Conservation (phyloP, 2,888 invertebrate genomes). For the Thalpophila matura region DNA sequence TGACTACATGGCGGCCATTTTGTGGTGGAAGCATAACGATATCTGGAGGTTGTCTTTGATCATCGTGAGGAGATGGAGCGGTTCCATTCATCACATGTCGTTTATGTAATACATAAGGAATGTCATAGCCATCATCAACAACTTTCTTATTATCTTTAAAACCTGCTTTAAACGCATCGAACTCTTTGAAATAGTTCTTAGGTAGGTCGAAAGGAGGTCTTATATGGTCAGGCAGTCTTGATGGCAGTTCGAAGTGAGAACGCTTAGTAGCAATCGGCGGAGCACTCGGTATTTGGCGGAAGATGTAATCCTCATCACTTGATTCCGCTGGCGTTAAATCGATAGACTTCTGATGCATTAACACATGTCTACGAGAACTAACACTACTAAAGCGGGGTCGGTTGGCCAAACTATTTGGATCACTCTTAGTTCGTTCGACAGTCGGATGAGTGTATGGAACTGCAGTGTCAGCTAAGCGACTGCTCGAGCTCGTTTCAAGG, state of each 20-base stretch:
- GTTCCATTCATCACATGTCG: conserved; percentile 96
- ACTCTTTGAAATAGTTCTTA: conserved; percentile 93
- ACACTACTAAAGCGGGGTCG: conserved; percentile 94
- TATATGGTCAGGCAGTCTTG: conserved; percentile 90
- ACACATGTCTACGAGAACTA: conserved; percentile 93
- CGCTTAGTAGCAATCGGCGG: conserved; percentile 93
- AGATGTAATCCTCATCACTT: conserved; percentile 95
- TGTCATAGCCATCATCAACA: conserved; percentile 92
- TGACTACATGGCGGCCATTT: conserved; percentile 86
- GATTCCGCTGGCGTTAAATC: conserved; percentile 96
- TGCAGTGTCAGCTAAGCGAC: conserved; percentile 87
- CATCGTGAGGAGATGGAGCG: conserved; percentile 91
- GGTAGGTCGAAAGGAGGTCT: conserved; percentile 93
- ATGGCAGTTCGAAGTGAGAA: conserved; percentile 93
- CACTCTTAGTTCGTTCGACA: conserved; percentile 96
- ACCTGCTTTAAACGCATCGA: conserved; percentile 90
- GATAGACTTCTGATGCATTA: conserved; percentile 96
- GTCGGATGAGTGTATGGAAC: conserved; percentile 92
- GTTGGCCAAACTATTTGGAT: conserved; percentile 95
- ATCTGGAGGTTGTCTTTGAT: conserved; percentile 83
- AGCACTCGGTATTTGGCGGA: conserved; percentile 94
- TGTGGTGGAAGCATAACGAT: conserved; percentile 86
- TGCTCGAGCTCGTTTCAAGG: conserved; percentile 89
- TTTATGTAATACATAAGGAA: conserved; percentile 96
- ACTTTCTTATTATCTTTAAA: conserved; percentile 88